phyloP scores from a whole-genome alignment of 1,140 invertebrate species.

The Drosophila mojavensis region DNA sequence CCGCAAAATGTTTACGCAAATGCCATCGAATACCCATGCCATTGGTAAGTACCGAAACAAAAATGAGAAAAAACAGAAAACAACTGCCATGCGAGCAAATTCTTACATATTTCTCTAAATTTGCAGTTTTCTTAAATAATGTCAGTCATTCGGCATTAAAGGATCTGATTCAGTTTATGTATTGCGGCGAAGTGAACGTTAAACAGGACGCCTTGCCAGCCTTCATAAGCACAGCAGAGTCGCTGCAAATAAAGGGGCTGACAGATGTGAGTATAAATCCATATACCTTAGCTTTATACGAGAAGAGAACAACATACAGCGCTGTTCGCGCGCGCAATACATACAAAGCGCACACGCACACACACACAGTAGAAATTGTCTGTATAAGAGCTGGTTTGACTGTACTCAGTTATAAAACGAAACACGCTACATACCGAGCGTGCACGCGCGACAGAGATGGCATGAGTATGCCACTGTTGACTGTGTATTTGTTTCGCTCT shows the following conservation, averaged over 20 bases:
- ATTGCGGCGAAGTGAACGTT: slow-evolving; percentile 93
- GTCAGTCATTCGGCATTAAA: slow-evolving; percentile 90
- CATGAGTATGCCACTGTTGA: neutral
- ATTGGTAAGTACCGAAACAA: slow-evolving; percentile 84
- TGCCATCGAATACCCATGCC: slow-evolving; percentile 87
- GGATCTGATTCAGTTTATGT: slow-evolving; percentile 93
- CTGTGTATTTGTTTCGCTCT: slow-evolving; percentile 39
- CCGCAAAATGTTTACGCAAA: slow-evolving; percentile 90
- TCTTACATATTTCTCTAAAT: slow-evolving; percentile 46
- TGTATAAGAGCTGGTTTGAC: slow-evolving; percentile 75
- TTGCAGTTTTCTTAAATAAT: slow-evolving; percentile 92
- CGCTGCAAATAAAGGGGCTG: slow-evolving; percentile 93
- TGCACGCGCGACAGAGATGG: slow-evolving; percentile 26
- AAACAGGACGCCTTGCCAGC: slow-evolving; percentile 92
- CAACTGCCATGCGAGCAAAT: neutral
- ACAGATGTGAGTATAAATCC: slow-evolving; percentile 84
- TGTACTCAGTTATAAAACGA: slow-evolving; percentile 60
- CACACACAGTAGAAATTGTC: slow-evolving; percentile 15
- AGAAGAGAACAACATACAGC: slow-evolving; percentile 45
- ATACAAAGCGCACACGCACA: slow-evolving; percentile 31
- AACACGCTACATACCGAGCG: slow-evolving; percentile 6
- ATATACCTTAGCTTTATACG: neutral
- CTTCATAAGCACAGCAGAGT: slow-evolving; percentile 93
- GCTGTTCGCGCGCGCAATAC: slow-evolving; percentile 63
- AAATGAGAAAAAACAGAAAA: neutral